Conservation (phyloP, 2,888 invertebrate genomes). For the Bombylius major region DNA sequence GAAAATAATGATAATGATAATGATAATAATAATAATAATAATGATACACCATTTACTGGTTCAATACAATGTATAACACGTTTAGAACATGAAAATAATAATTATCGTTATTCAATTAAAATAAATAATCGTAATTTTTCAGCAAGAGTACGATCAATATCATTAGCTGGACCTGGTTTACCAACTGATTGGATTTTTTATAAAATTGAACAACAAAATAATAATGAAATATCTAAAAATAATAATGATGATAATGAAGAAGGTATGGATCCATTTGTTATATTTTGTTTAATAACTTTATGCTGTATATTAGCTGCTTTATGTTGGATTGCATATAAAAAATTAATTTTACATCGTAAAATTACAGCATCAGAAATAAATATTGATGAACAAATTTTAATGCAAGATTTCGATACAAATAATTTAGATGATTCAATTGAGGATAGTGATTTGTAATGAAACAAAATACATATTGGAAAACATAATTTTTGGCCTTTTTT, state of each 20-base stretch:
- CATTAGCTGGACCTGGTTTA: constrained; percentile 43
- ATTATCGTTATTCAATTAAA: constrained; percentile 15
- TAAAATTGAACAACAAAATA: not conserved
- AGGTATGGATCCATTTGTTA: not conserved
- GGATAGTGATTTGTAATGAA: not conserved
- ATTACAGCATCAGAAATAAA: not conserved
- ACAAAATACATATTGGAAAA: not conserved
- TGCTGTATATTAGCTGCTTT: not conserved
- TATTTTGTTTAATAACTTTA: not conserved
- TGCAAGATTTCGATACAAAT: not conserved
- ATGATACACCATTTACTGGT: constrained; percentile 27
- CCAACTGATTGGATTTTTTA: constrained; percentile 22
- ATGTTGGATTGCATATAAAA: not conserved
- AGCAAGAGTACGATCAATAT: constrained; percentile 44
- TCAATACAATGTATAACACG: constrained; percentile 41
- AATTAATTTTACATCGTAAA: not conserved
- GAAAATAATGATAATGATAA: not conserved
- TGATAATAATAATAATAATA: constrained; percentile 13
- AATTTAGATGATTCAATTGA: not conserved
- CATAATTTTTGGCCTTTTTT: too few relatives aligned
- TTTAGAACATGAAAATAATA: constrained; percentile 20
- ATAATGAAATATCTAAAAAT: not conserved
- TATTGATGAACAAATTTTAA: constrained; percentile 2
- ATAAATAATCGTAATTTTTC: constrained; percentile 19
- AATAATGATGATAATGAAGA: not conserved